These are phyloP conservation scores for Octomys mimax DNA, from an alignment of 2,797 vertebrate genomes.

Conservation along the genomic window DNA sequence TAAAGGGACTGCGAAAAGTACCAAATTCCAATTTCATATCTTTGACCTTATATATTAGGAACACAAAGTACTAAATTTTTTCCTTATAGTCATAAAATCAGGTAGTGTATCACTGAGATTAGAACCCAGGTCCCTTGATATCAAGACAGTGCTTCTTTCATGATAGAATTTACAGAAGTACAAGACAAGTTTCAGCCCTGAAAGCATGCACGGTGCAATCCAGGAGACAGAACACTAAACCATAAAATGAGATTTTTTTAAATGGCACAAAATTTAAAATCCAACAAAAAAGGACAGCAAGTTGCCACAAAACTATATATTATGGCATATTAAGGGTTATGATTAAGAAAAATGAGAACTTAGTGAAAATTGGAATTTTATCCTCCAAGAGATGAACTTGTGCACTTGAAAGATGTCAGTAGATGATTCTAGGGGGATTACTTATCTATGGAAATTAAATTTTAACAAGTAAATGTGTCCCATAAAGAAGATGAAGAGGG, in stretches of 20 bases:
- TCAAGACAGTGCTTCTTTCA: neutral
- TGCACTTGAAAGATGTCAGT: neutral
- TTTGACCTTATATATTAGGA: conserved; percentile 38
- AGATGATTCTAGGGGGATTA: neutral
- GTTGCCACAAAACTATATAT: neutral
- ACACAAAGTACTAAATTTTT: conserved; percentile 37
- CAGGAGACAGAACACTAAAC: neutral
- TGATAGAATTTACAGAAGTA: neutral
- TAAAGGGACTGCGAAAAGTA: neutral
- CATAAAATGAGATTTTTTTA: neutral
- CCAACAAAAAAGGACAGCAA: neutral
- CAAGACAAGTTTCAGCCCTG: neutral
- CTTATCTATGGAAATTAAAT: neutral
- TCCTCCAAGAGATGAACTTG: neutral
- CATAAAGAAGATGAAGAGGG: neutral
- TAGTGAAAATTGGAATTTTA: neutral
- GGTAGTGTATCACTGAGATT: neutral
- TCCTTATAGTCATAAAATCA: neutral
- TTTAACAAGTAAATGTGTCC: neutral
- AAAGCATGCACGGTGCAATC: neutral
- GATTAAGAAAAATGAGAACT: conserved; percentile 27
- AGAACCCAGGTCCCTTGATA: neutral
- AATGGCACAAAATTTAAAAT: conserved; percentile 55
- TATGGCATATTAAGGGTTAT: neutral
- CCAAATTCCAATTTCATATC: neutral